A percentile compares a stretch with the other conserved stretches of the same genome.
Conservation (phyloP, 1,140 invertebrate species). For the Mizuhopecten yessoensis region DNA sequence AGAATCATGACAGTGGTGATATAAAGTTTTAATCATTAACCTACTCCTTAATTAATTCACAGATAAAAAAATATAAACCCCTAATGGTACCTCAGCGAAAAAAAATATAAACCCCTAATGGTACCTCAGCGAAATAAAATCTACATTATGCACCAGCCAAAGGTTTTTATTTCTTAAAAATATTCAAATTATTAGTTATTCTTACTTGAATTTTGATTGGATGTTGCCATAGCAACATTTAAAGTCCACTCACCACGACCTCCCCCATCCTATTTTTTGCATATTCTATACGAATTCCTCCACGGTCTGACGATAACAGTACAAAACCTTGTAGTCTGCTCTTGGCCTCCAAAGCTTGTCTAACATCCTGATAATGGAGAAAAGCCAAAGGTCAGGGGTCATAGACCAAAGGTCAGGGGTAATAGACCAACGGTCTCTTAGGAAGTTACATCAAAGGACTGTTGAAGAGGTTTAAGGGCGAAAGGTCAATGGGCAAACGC, state of each 20-base stretch:
- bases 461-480: too few species aligned
- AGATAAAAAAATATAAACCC: neutral
- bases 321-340: constrained; percentile 96
- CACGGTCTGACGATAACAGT: constrained; percentile 95
- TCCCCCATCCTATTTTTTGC: constrained; percentile 98
- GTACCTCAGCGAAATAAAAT: constrained; percentile 17
- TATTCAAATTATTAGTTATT: constrained; percentile 49
- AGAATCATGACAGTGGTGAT: neutral
- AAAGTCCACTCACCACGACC: constrained; percentile 85
- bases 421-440: too few species aligned
- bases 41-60: neutral
- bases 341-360: constrained; percentile 95
- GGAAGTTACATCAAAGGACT: too few species aligned
- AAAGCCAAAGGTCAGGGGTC: constrained; percentile 36
- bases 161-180: neutral
- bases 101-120: neutral
- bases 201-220: constrained; percentile 59
- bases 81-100: constrained; percentile 36
- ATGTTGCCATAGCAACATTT: constrained; percentile 59
- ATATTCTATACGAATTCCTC: constrained; percentile 98
- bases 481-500: neutral
- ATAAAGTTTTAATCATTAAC: neutral
- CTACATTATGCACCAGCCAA: constrained; percentile 48
- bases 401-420: too few species aligned
- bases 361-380: constrained; percentile 87